These are phyloP conservation scores for Sciurus vulgaris DNA, from an alignment of 2,797 vertebrate species.

Conservation along the genomic window DNA sequence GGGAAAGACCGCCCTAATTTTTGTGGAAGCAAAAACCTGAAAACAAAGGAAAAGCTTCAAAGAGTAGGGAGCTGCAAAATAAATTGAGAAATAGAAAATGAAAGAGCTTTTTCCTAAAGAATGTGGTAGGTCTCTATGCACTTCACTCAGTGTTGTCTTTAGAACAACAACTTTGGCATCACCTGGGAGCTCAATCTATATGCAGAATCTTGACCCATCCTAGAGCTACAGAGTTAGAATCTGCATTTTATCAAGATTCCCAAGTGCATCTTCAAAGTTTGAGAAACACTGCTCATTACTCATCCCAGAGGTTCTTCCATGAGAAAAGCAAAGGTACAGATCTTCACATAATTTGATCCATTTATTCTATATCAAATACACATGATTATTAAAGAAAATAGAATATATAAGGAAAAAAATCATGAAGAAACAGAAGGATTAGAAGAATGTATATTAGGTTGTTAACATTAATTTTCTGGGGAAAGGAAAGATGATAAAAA, in stretches of 20 bases:
- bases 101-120: background rate
- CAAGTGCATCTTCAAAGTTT: background rate
- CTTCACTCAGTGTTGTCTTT: background rate
- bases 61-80: background rate
- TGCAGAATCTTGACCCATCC: background rate
- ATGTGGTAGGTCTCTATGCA: fast-evolving
- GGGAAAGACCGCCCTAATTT: background rate
- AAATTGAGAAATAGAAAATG: background rate
- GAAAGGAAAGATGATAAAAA: background rate
- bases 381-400: background rate
- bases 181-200: background rate
- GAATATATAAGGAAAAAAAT: background rate
- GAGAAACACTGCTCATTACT: background rate
- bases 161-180: background rate
- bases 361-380: background rate
- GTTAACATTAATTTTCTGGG: background rate
- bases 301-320: background rate
- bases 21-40: background rate
- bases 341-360: background rate
- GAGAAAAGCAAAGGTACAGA: background rate
- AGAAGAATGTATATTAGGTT: background rate
- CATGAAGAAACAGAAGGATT: background rate
- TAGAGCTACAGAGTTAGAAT: background rate
- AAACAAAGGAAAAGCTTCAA: background rate
- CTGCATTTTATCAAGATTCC: background rate